phyloP scores from a whole-genome alignment of 2,888 invertebrate genomes.

The Drosophila quinaria region DNA sequence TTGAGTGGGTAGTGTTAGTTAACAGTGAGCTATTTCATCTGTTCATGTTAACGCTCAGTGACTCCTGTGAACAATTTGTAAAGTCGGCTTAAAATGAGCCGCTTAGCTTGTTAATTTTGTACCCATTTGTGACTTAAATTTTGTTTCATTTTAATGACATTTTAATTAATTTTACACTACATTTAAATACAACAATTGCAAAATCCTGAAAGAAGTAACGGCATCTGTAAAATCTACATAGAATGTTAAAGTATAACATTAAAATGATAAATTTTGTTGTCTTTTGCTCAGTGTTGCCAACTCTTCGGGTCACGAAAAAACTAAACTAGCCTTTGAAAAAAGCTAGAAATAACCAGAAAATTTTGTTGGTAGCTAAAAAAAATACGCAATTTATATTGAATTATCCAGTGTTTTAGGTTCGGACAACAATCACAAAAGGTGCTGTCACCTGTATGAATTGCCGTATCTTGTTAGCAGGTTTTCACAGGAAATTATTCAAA shows the following conservation, averaged over 20 bases:
- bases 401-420: no score
- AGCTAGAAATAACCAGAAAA: no score
- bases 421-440: no score
- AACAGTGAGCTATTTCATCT: not conserved
- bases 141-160: not conserved
- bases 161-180: not conserved
- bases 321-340: no score
- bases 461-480: no score
- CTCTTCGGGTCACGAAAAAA: no score
- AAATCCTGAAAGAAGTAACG: not conserved
- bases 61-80: not conserved
- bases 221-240: not conserved
- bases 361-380: no score
- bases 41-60: not conserved
- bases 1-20: constrained; percentile 5
- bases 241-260: constrained; percentile 4
- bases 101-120: not conserved
- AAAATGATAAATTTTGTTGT: constrained; percentile 6
- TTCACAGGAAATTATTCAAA: no score
- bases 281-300: no score
- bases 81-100: not conserved
- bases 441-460: no score
- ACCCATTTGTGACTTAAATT: no score
- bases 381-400: no score
- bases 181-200: not conserved